phyloP scores from a whole-genome alignment of 2,888 invertebrate genomes.

The Drosophila nr. perissopoda region DNA sequence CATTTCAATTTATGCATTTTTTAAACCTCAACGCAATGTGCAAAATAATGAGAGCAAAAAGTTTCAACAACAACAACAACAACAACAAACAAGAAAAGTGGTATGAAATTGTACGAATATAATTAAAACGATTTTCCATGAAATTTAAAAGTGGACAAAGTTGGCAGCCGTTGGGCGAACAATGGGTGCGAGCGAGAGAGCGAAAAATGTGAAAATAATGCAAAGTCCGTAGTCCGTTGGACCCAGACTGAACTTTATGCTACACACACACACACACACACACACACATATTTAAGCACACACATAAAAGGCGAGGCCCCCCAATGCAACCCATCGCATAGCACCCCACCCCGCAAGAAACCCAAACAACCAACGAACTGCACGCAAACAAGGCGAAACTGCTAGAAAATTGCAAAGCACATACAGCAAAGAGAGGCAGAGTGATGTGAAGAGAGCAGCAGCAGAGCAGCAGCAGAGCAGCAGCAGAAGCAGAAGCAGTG shows the following conservation, averaged over 20 bases:
- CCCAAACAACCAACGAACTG: slow-evolving; percentile 64
- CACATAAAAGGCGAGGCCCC: slow-evolving; percentile 5
- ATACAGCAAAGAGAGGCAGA: slow-evolving; percentile 19
- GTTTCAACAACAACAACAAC: slow-evolving; percentile 35
- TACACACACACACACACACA: slow-evolving; percentile 9
- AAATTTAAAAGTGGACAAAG: slow-evolving; percentile 68
- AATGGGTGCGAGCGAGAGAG: slow-evolving; percentile 14
- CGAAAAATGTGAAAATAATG: slow-evolving; percentile 40
- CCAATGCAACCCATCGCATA: slow-evolving; percentile 7
- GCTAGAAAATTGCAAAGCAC: slow-evolving; percentile 76
- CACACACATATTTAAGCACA: background rate
- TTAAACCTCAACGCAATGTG: slow-evolving; percentile 36
- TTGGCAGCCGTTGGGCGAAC: slow-evolving; percentile 11
- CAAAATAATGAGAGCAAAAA: slow-evolving; percentile 35
- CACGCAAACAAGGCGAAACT: slow-evolving; percentile 68
- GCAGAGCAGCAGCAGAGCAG: slow-evolving; percentile 5
- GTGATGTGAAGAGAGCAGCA: slow-evolving; percentile 28
- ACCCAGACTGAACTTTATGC: slow-evolving; percentile 49
- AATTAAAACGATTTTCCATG: slow-evolving; percentile 79
- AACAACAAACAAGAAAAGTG: slow-evolving; percentile 5
- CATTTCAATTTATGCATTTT: slow-evolving; percentile 64
- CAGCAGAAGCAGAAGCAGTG: background rate
- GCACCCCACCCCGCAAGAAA: slow-evolving; percentile 4
- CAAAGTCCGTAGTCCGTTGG: slow-evolving; percentile 54
- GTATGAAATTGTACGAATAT: slow-evolving; percentile 67